A percentile compares a stretch with the other conserved stretches of the same genome.
Conservation (phyloP, 2,888 invertebrate genomes). For the Drosophila leonis region DNA sequence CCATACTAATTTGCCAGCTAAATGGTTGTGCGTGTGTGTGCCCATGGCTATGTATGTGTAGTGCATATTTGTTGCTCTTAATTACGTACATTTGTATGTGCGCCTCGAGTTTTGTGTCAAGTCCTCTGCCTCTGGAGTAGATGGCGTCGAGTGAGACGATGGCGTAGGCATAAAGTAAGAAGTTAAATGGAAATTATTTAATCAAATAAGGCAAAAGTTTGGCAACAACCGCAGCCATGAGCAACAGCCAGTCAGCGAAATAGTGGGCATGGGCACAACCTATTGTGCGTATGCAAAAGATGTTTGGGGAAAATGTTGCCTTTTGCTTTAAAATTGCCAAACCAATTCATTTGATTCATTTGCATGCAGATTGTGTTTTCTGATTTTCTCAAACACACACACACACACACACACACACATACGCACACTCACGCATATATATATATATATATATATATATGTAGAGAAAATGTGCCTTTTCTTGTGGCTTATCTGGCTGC, state of each 20-base stretch:
- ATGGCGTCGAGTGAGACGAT: conserved; percentile 20
- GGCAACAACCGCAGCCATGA: conserved; percentile 38
- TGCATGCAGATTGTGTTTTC: conserved; percentile 73
- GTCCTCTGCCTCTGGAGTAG: conserved; percentile 19
- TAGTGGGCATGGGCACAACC: conserved; percentile 16
- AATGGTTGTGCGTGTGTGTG: conserved; percentile 50
- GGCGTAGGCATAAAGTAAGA: conserved; percentile 51
- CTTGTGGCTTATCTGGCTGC: conserved; percentile 42
- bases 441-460: background rate
- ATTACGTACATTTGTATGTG: conserved; percentile 57
- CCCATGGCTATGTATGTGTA: conserved; percentile 25
- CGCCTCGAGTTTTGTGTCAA: conserved; percentile 28
- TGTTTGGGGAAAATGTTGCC: conserved; percentile 28
- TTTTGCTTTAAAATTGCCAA: conserved; percentile 58
- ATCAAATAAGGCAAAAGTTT: conserved; percentile 73
- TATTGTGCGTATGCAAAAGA: background rate
- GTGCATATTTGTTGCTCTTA: conserved; percentile 59
- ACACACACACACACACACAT: conserved; percentile 3
- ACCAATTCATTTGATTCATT: conserved; percentile 79
- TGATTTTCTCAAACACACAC: conserved; percentile 33
- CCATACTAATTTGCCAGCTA: conserved; percentile 73
- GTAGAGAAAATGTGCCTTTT: conserved; percentile 14
- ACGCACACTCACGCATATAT: conserved; percentile 5
- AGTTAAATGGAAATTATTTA: conserved; percentile 81
- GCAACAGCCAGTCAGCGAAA: conserved; percentile 44